Evolutionary conservation across 2,113 vertebrate species (phyloP), one percentile per base, ranked within the genome.

Genomic region (Cyprinodon variegatus): DNA sequence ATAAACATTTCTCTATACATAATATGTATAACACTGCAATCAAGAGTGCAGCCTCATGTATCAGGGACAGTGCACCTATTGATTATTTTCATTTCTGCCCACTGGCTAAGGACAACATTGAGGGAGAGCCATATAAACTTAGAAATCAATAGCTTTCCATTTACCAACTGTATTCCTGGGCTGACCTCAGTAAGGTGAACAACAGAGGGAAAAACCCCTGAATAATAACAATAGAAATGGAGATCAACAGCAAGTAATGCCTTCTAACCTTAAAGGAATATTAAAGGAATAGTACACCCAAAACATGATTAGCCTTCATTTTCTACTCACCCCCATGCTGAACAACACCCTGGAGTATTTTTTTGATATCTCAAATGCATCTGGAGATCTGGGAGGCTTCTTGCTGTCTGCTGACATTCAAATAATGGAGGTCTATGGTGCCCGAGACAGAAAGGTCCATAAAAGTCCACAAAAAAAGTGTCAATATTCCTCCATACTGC

Each of bases 111-210:
- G 45, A 67, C 64, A 70, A 37, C 46, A 65, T 71, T 66, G 36
- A 76, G 22, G 39, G 78, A 69, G 78, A 69, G 63, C 64, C 70
- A 15, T 60, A 64, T 22, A 72, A 77, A 82, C 61, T 78, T 68
- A 66, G 78, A 39, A 75, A 86, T 86, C 89, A 78, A 84, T 79
- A 86, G 41, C 3, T 79, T 82, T 81, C 76, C 61, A 85, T 76
- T 78, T 76, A 41, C 29, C 74, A 81, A 57, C 45, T 59, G 45
- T 63, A 22, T 59, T 64, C 74, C 67, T 63, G 50, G 61, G 15
- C 50, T 59, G 60, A 50, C 59, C 38, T n/a, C 60, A 63, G 10
- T 72, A 71, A 48, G 22, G n/a, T 0, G 53, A 84, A 81, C 61
- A 64, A 8, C 37, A 48, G 1, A 66, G 43, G 67, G 38, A 71